A percentile compares a stretch with the other conserved stretches of the same genome.
These are phyloP conservation scores for Diarsia rubi DNA, from an alignment of 2,888 invertebrate species.

Conservation along the genomic window DNA sequence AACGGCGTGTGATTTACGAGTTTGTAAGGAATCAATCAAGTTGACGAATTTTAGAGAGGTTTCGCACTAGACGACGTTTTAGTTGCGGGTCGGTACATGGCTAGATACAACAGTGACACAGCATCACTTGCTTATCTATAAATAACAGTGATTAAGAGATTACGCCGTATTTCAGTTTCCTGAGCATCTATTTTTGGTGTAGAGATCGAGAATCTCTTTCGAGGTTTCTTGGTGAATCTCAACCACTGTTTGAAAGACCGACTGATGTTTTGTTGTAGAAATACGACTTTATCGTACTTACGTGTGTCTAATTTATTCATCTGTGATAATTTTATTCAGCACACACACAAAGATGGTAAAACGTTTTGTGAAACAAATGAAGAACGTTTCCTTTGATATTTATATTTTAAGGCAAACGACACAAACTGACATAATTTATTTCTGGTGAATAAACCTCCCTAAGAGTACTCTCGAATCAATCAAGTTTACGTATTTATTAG, in stretches of 20 bases:
- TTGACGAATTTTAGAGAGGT: slow-evolving; percentile 22
- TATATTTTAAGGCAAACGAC: not conserved
- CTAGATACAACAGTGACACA: not conserved
- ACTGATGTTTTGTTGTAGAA: not conserved
- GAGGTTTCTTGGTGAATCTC: not conserved
- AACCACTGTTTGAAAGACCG: not conserved
- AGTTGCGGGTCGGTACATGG: no score
- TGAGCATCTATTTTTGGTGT: not conserved
- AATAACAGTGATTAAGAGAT: not conserved
- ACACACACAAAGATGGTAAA: slow-evolving; percentile 6
- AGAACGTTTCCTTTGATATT: slow-evolving; percentile 4
- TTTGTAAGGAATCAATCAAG: slow-evolving; percentile 59
- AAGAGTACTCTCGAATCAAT: slow-evolving; percentile 32
- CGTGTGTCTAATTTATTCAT: not conserved
- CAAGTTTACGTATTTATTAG: slow-evolving; percentile 37
- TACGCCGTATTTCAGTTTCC: not conserved
- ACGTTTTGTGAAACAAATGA: slow-evolving; percentile 19
- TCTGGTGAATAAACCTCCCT: slow-evolving; percentile 11
- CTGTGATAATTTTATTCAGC: not conserved
- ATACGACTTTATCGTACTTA: not conserved
- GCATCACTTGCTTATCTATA: not conserved
- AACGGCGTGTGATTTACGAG: slow-evolving; percentile 53
- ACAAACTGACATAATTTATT: slow-evolving; percentile 1
- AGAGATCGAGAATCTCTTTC: not conserved
- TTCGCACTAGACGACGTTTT: not conserved